Base-by-base conservation (phyloP, 2,888 invertebrate genomes). In the Cyaniris semiargus region DNA sequence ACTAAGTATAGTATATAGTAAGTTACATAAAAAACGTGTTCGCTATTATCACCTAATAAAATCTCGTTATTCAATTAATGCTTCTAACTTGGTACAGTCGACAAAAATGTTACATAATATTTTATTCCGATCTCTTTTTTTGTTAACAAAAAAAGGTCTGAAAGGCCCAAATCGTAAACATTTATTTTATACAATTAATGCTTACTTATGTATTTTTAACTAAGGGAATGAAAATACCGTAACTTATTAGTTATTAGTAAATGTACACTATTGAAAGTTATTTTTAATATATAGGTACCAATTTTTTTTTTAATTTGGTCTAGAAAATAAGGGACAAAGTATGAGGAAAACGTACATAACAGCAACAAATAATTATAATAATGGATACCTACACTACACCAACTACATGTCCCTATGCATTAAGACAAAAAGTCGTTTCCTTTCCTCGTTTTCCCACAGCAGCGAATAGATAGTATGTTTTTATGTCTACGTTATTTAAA, bases 11-110 rank as follows among this genome's bases (percentile, higher is more conserved):
- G n/a, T n/a, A n/a, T n/a, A n/a, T n/a, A n/a, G n/a, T n/a, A n/a
- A n/a, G 77, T 77, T 77, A 77, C 77, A 77, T 72, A 77, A 77
- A 77, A 77, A 77, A 77, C 77, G 72, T 77, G 77, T 72, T 58
- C 58, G 34, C 44, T 60, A 72, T 77, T 77, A 77, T 77, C 77
- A 77, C 77, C 77, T 72, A 77, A 71, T 77, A 58, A 71, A 71
- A 77, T 77, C 77, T 77, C 56, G 58, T 72, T 72, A 77, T 77
- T 77, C 72, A 72, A 58, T 71, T 38, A 72, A 72, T 77, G 77
- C 77, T 77, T 77, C 77, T 77, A 34, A 56, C 48, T 71, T 21
- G 58, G 48, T 74, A 74, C 27, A 31, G 48, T 72, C 72, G 44
- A 27, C 53, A 53, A 53, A 23, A 66, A 23, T 13, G 66, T 66